A percentile compares a stretch with the other conserved stretches of the same genome.
phyloP scores from a whole-genome alignment of 2,888 invertebrate genomes.

The Mechanitis mazaeus region DNA sequence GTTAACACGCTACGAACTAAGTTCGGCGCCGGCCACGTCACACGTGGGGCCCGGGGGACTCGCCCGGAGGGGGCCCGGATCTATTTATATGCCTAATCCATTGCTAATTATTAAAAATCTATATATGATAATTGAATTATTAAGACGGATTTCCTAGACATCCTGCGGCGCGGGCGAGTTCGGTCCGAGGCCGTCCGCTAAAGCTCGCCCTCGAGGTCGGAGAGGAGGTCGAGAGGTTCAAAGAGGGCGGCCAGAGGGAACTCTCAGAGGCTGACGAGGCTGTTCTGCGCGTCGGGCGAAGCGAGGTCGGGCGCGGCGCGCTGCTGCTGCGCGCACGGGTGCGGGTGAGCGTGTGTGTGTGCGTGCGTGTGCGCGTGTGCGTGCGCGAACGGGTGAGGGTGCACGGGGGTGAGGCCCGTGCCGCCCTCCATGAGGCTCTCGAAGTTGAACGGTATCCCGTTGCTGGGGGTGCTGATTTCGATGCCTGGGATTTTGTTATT shows the following conservation, averaged over 20 bases:
- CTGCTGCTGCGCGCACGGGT: slow-evolving; percentile 87
- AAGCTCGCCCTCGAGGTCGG: slow-evolving; percentile 17
- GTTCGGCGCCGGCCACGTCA: slow-evolving; percentile 40
- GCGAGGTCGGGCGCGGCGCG: slow-evolving; percentile 82
- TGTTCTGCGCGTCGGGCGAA: slow-evolving; percentile 85
- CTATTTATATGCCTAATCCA: not conserved
- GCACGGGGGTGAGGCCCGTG: slow-evolving; percentile 92
- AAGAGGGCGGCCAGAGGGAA: slow-evolving; percentile 37
- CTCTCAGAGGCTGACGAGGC: slow-evolving; percentile 89
- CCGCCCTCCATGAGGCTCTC: slow-evolving; percentile 96
- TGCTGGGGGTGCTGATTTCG: slow-evolving; percentile 91
- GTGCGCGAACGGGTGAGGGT: slow-evolving; percentile 75
- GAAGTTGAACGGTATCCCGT: slow-evolving; percentile 92
- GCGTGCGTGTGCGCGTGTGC: slow-evolving; percentile 74
- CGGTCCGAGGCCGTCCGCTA: slow-evolving; percentile 13
- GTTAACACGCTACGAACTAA: slow-evolving; percentile 44
- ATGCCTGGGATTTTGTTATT: slow-evolving; percentile 83
- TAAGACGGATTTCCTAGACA: slow-evolving; percentile 1
- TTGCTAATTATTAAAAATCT: not conserved
- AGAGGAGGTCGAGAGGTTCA: slow-evolving; percentile 27
- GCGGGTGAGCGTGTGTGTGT: slow-evolving; percentile 75
- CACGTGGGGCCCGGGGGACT: slow-evolving; percentile 30
- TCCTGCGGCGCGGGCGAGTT: slow-evolving; percentile 7
- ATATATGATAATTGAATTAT: not conserved
- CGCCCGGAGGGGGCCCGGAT: slow-evolving; percentile 13